Conservation (phyloP, 1,140 invertebrate species). For the Fopius arisanus region DNA sequence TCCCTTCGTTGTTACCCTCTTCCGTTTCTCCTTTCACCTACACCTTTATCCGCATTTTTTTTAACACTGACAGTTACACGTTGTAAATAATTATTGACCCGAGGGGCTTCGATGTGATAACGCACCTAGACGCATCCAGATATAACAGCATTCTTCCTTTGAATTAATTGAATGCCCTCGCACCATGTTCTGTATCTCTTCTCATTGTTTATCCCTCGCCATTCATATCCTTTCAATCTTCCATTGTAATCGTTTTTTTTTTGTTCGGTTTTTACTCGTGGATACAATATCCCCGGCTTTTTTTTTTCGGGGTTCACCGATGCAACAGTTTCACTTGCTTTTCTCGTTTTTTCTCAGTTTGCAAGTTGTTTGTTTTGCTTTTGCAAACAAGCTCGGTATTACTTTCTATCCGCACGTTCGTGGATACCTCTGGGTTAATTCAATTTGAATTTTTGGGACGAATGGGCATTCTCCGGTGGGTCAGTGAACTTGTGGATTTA, state of each 20-base stretch:
- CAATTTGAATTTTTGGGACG: background rate
- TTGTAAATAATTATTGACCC: constrained; percentile 22
- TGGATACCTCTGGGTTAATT: background rate
- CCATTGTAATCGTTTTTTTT: background rate
- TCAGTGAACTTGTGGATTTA: background rate
- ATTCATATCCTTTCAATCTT: background rate
- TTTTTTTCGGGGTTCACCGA: background rate
- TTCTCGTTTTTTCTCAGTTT: background rate
- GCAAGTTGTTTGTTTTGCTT: constrained; percentile 2
- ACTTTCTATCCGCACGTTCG: background rate
- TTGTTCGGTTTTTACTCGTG: background rate
- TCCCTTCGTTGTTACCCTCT: background rate
- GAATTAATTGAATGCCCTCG: background rate
- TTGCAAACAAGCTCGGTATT: background rate
- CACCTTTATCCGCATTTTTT: background rate
- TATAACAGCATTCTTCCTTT: constrained; percentile 6
- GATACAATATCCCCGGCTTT: background rate
- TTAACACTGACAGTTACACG: background rate
- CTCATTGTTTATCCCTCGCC: background rate
- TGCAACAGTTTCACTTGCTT: background rate
- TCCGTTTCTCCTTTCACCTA: background rate
- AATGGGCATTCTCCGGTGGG: background rate
- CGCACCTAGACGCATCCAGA: background rate
- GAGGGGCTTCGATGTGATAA: background rate
- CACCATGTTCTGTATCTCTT: background rate